These are phyloP conservation scores for Sesamia nonagrioides DNA, from an alignment of 1,140 invertebrate genomes.

Conservation along the genomic window DNA sequence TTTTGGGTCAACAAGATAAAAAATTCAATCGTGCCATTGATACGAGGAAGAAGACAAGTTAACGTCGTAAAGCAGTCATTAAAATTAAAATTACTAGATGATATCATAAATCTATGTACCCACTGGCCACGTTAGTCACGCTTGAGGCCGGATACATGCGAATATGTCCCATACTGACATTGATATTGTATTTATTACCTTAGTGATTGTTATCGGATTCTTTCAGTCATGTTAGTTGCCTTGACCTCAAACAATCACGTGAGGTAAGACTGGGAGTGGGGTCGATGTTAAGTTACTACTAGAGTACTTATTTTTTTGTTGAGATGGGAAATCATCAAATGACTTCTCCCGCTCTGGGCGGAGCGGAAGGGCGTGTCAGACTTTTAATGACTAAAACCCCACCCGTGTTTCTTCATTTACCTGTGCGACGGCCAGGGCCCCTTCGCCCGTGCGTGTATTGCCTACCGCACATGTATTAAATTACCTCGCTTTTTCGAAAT, in stretches of 20 bases:
- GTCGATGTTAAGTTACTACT: not conserved
- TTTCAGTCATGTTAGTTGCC: not conserved
- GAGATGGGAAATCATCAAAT: too few species aligned
- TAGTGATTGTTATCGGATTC: not conserved
- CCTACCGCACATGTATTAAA: too few species aligned
- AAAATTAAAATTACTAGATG: conserved; percentile 15
- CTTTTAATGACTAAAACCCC: too few species aligned
- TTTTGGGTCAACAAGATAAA: too few species aligned
- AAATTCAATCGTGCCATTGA: too few species aligned
- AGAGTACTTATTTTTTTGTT: too few species aligned
- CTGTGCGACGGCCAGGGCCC: too few species aligned
- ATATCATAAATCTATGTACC: conserved; percentile 15
- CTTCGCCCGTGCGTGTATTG: too few species aligned
- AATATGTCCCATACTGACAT: conserved; percentile 12
- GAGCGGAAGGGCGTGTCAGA: too few species aligned
- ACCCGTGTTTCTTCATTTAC: too few species aligned
- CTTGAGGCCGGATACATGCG: not conserved
- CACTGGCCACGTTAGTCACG: conserved; percentile 2
- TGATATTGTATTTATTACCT: conserved; percentile 25
- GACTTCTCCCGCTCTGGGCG: too few species aligned
- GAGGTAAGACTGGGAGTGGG: not conserved
- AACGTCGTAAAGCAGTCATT: not conserved
- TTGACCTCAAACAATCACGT: not conserved
- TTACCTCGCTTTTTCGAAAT: too few species aligned
- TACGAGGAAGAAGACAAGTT: not conserved